Conservation (phyloP, 2,797 vertebrate genomes). For the Melanotaenia nigrans region DNA sequence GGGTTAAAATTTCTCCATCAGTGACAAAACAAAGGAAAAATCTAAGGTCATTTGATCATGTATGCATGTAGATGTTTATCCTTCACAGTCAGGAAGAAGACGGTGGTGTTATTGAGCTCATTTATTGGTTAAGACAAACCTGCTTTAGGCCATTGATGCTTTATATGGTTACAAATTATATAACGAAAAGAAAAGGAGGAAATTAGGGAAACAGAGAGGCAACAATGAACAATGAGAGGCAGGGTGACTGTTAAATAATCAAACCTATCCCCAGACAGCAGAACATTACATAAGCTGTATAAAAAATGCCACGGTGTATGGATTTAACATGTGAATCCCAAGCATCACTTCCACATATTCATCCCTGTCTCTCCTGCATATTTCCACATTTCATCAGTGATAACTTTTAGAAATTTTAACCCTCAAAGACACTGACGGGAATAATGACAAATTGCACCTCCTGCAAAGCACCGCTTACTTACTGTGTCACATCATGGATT, state of each 20-base stretch:
- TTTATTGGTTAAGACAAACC: neutral
- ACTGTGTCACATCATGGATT: conserved; percentile 34
- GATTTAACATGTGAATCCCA: conserved; percentile 24
- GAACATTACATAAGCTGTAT: conserved; percentile 37
- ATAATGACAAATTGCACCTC: conserved; percentile 25
- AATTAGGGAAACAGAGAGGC: conserved; percentile 11
- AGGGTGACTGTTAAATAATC: conserved; percentile 30
- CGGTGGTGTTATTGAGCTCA: neutral
- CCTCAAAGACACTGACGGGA: conserved; percentile 49
- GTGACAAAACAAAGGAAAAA: neutral
- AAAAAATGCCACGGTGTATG: neutral
- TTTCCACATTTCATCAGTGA: conserved; percentile 42
- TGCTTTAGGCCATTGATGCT: conserved; percentile 9
- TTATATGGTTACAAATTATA: conserved; percentile 25
- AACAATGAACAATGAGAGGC: conserved; percentile 15
- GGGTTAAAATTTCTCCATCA: neutral
- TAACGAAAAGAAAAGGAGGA: conserved; percentile 24
- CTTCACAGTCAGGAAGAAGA: neutral
- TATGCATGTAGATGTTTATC: neutral
- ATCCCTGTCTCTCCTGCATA: neutral
- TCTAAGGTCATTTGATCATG: neutral
- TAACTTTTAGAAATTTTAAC: conserved; percentile 51
- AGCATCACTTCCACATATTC: conserved; percentile 35
- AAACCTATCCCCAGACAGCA: conserved; percentile 35
- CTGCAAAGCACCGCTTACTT: conserved; percentile 29